Conservation (phyloP, 1,140 invertebrate genomes). For the Teleopsis dalmanni region DNA sequence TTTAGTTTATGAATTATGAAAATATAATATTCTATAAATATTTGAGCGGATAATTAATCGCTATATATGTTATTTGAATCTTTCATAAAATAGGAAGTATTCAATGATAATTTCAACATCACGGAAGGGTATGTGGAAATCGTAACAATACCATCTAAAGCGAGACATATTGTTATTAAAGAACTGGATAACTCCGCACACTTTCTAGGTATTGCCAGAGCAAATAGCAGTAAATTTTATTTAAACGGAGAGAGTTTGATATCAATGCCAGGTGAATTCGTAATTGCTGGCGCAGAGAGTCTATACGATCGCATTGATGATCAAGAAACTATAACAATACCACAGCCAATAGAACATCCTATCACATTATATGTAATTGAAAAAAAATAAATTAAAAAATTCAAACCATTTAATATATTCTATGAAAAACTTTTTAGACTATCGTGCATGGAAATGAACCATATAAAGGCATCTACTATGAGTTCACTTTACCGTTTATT, state of each 20-base stretch:
- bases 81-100: slow-evolving; percentile 27
- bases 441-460: slow-evolving; percentile 68
- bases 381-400: neutral
- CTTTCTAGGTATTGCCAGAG: slow-evolving; percentile 70
- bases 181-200: slow-evolving; percentile 73
- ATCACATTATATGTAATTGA: slow-evolving; percentile 70
- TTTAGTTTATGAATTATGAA: too few species aligned
- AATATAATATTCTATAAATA: neutral
- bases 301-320: slow-evolving; percentile 75
- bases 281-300: slow-evolving; percentile 71
- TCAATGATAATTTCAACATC: slow-evolving; percentile 27
- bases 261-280: slow-evolving; percentile 72
- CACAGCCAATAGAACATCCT: slow-evolving; percentile 73
- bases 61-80: neutral
- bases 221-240: slow-evolving; percentile 63
- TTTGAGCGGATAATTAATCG: neutral
- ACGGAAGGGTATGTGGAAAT: slow-evolving; percentile 51
- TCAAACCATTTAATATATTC: neutral
- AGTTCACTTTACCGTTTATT: slow-evolving; percentile 68
- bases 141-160: slow-evolving; percentile 67
- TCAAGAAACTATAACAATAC: slow-evolving; percentile 71
- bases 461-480: slow-evolving; percentile 73
- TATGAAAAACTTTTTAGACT: slow-evolving; percentile 59
- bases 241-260: slow-evolving; percentile 74
- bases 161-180: slow-evolving; percentile 73